Conservation (phyloP, 2,797 vertebrate species). For the Hyperoplus lanceolatus region DNA sequence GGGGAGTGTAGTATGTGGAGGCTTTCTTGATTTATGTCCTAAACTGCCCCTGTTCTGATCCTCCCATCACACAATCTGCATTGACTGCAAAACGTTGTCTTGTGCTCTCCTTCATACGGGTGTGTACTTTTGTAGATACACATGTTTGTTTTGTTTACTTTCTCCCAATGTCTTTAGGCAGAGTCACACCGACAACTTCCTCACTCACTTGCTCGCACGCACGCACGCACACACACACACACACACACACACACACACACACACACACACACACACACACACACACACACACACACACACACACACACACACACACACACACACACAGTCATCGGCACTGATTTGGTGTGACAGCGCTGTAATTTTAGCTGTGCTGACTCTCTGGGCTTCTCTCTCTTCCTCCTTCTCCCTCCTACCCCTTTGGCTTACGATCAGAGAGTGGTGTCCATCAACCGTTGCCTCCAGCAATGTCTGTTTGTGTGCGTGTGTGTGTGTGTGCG, state of each 20-base stretch:
- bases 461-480: conserved; percentile 59
- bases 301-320: conserved; percentile 32
- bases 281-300: conserved; percentile 29
- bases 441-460: conserved; percentile 68
- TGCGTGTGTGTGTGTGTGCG: conserved; percentile 27
- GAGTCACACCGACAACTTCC: conserved; percentile 55
- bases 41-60: conserved; percentile 29
- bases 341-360: conserved; percentile 77
- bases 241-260: conserved; percentile 35
- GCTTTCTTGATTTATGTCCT: not conserved
- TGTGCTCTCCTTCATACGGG: conserved; percentile 5
- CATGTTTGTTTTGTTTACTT: conserved; percentile 65
- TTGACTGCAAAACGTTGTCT: conserved; percentile 45
- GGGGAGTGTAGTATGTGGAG: too few species aligned
- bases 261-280: conserved; percentile 33
- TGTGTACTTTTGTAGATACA: conserved; percentile 32
- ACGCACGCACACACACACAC: conserved; percentile 26
- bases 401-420: conserved; percentile 51
- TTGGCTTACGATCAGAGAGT: conserved; percentile 72
- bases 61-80: conserved; percentile 42
- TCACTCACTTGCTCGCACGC: conserved; percentile 35
- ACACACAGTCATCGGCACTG: conserved; percentile 59
- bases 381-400: conserved; percentile 59
- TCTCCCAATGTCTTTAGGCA: conserved; percentile 62
- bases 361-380: conserved; percentile 81